Conservation (phyloP, 1,140 invertebrate genomes). For the Berghia stephanieae region DNA sequence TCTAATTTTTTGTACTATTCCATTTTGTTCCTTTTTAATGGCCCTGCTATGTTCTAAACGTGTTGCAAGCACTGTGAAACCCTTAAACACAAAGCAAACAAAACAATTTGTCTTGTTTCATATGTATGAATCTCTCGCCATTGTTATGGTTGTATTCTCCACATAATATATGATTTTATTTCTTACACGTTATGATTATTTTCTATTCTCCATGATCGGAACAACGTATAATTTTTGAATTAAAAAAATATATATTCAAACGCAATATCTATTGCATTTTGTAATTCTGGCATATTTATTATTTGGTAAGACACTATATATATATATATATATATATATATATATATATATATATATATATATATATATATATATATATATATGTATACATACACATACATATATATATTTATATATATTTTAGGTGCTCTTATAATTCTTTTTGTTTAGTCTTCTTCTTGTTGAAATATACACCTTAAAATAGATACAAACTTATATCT, state of each 20-base stretch:
- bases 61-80: too few relatives aligned
- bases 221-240: neutral
- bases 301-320: neutral
- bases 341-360: constrained; percentile 26
- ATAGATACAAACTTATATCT: neutral
- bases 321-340: constrained; percentile 2
- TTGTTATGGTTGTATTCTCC: neutral
- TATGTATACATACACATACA: neutral
- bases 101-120: too few relatives aligned
- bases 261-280: neutral
- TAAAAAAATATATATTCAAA: neutral
- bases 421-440: too few relatives aligned
- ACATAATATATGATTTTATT: neutral
- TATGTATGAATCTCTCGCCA: too few relatives aligned
- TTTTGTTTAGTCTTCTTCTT: too few relatives aligned
- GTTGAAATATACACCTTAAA: too few relatives aligned
- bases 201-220: neutral
- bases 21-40: too few relatives aligned
- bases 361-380: constrained; percentile 28
- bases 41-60: too few relatives aligned
- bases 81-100: too few relatives aligned
- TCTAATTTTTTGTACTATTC: too few relatives aligned
- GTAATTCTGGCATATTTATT: too few relatives aligned
- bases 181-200: neutral
- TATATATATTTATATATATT: constrained; percentile 2